These are phyloP conservation scores for Pogonus chalceus DNA, from an alignment of 1,140 invertebrate species.

Conservation along the genomic window DNA sequence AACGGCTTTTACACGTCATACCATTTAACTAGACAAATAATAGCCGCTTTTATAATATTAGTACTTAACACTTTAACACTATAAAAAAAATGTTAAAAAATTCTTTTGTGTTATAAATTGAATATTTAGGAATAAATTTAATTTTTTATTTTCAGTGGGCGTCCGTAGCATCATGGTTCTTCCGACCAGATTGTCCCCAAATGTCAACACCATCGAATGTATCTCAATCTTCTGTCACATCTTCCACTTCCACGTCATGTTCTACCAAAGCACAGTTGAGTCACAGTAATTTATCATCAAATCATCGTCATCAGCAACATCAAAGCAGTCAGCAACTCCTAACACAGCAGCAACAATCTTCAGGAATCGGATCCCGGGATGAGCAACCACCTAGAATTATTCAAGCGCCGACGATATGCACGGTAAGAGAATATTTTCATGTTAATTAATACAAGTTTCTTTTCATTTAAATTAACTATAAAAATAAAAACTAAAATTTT, in stretches of 20 bases:
- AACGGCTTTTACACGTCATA: too few species aligned
- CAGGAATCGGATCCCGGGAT: slow-evolving; percentile 7
- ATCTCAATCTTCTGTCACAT: slow-evolving; percentile 10
- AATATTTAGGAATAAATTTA: slow-evolving; percentile 13
- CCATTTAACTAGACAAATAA: too few species aligned
- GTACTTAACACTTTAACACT: too few species aligned
- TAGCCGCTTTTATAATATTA: too few species aligned
- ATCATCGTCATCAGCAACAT: slow-evolving; percentile 8
- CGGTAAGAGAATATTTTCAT: too few species aligned
- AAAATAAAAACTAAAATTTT: too few species aligned
- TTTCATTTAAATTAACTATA: too few species aligned
- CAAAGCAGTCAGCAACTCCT: slow-evolving; percentile 19
- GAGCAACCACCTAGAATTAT: slow-evolving; percentile 17
- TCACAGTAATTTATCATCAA: neutral
- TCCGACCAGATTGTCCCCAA: slow-evolving; percentile 31
- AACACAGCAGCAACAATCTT: slow-evolving; percentile 4
- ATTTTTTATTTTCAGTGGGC: slow-evolving; percentile 36
- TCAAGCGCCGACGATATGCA: slow-evolving; percentile 36
- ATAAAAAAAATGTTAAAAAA: too few species aligned
- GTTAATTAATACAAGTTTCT: too few species aligned
- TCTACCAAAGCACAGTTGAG: slow-evolving; percentile 8
- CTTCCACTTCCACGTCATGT: slow-evolving; percentile 17
- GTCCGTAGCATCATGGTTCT: slow-evolving; percentile 40
- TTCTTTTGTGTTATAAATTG: too few species aligned
- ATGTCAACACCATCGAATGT: slow-evolving; percentile 19